Conservation (phyloP, 2,797 vertebrate species). For the Myripristis murdjan region DNA sequence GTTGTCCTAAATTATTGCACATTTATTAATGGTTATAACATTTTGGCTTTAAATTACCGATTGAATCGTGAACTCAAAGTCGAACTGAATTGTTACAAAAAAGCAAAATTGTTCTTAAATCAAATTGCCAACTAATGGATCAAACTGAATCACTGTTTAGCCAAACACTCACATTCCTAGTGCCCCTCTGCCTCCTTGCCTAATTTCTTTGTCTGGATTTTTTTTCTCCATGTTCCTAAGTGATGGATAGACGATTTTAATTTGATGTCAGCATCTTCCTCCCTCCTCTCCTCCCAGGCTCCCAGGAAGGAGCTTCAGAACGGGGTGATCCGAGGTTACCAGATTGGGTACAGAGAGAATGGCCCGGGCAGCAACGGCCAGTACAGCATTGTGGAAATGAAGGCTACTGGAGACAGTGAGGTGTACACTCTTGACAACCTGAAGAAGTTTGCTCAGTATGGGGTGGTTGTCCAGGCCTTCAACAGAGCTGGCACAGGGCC, state of each 20-base stretch:
- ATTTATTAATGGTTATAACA: no score
- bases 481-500: constrained; percentile 97
- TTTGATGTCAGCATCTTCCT: not conserved
- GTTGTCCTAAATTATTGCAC: no score
- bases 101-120: no score
- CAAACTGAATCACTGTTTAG: no score
- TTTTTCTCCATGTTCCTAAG: not conserved
- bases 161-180: no score
- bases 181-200: no score
- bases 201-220: not conserved
- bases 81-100: no score
- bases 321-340: constrained; percentile 97
- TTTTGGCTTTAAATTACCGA: no score
- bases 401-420: constrained; percentile 96
- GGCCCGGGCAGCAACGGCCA: constrained; percentile 97
- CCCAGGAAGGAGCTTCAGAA: constrained; percentile 98
- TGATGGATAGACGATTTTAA: not conserved
- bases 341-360: constrained; percentile 98
- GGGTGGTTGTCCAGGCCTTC: constrained; percentile 98
- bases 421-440: constrained; percentile 98
- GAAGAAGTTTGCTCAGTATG: constrained; percentile 98
- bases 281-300: constrained; percentile 81
- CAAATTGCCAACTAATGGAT: no score
- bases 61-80: no score
- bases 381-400: constrained; percentile 99